Conservation (phyloP, 2,113 vertebrate genomes). For the Ciconia stormi region DNA sequence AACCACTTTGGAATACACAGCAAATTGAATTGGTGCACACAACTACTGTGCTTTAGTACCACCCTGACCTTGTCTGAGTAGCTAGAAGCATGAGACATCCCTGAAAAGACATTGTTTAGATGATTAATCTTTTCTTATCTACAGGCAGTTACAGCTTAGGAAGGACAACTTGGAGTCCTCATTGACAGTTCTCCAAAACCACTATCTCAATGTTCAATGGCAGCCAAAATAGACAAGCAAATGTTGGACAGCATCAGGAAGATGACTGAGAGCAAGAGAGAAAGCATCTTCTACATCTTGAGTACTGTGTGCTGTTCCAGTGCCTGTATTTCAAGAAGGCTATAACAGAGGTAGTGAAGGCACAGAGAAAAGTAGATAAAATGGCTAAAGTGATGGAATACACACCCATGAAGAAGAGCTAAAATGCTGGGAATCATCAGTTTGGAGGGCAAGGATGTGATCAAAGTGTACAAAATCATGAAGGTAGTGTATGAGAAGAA, state of each 20-base stretch:
- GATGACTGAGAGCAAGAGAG: neutral
- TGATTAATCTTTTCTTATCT: neutral
- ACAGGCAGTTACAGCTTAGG: neutral
- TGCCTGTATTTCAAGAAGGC: neutral
- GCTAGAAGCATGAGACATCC: neutral
- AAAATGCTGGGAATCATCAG: neutral
- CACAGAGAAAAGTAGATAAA: neutral
- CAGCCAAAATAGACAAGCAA: neutral
- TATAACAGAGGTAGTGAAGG: neutral
- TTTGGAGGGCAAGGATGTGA: neutral
- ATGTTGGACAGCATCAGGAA: neutral
- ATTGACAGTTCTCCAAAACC: neutral
- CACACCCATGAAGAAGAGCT: neutral
- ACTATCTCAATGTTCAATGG: fast-evolving
- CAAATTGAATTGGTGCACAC: neutral
- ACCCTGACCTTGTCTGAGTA: neutral
- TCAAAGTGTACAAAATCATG: neutral
- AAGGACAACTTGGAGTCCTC: neutral
- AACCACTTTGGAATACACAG: neutral
- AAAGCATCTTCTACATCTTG: neutral
- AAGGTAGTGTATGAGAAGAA: neutral
- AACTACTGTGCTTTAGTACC: neutral
- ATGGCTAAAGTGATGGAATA: neutral
- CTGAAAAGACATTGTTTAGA: neutral
- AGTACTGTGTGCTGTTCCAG: neutral